Base-by-base conservation (phyloP, 2,797 vertebrate species). In the Ctenopoma kingsleyae region DNA sequence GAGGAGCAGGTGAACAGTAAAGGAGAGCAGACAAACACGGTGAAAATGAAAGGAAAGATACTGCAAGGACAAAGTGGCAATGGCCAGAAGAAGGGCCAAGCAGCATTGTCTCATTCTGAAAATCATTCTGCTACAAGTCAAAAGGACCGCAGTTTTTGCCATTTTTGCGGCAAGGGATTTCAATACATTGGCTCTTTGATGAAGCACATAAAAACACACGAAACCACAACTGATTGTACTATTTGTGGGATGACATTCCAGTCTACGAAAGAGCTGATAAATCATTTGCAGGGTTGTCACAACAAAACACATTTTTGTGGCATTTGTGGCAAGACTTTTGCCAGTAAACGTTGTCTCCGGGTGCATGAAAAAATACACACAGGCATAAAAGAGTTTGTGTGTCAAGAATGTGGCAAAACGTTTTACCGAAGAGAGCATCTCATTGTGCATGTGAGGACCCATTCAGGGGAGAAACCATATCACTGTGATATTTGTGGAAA, bases 151-250 rank as follows among this genome's bases (percentile, higher is more conserved):
- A 78, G 66, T 16, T 80, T 78, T 56, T 88, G 83, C 47, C 83
- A 80, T 67, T 52, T 86, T 22, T 88, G 86, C 22, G 46, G 79
- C 11, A 88, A 84, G 7, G 66, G 54, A 15, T 88, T 86, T 43
- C 66, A 73, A 30, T 82, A 84, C 40, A 41, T 76, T 0, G 69
- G 68, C 49, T 66, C 79, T 15, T 74, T 88, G 72, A 74, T 76
- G 83, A 86, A 84, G 44, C 86, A 87, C 67, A 85, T 85, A 16
- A 85, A 84, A 74, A 54, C 22, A 1, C 86, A 87, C 0, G 49
- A 80, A 19, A 66, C 53, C 7, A 70, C 44, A 6, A 46, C 16
- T 0, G 38, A 74, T 6, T 84, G 81, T 43, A 44, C 27, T 0
- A 9, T 77, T 15, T 86, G 80, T 6, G 64, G 64, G n/a, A 20